Base-by-base conservation (phyloP, 2,888 invertebrate species). In the Blera fallax region DNA sequence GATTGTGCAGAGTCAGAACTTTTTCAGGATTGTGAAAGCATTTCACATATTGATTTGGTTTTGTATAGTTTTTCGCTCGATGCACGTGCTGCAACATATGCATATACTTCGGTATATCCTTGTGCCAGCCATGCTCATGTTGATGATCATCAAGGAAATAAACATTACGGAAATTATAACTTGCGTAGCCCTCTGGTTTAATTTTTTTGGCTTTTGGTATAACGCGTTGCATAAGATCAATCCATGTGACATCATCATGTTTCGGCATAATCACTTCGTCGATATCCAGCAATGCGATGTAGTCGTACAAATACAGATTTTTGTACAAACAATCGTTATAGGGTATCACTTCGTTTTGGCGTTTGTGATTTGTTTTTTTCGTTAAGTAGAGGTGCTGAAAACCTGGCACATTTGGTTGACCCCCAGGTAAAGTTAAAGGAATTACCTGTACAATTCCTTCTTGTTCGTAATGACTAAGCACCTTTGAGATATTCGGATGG, bases 281-380 rank as follows among this genome's bases (percentile, higher is more conserved):
- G 87, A 97, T 96, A 91, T 98, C 98, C 67, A 98, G 93, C 79
- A 98, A 93, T n/a, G 97, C 97, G 70, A 98, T 95, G 93, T 97
- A 97, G 87, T 96, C 95, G 92, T 98, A 98, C 87, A 95, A 94
- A 91, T 98, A 97, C 93, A 98, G 95, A 91, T 98, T 96, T 91
- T 97, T 96, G 93, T 98, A 98, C 70, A 98, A 94, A 90, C 98
- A 98, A 92, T 98, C 98, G 92, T 98, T 98, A 93, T 98, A 98
- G 10, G 98, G 98, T 89, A 98, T 97, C 81, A 98, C 94, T 92
- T 98, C 98, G 93, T 98, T 98, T 91, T 98, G 97, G 11, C 98
- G 94, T 92, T 98, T 98, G 93, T 98, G 97, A 89, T 97, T 98
- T 32, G 97, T 95, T 92, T 98, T 98, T 91, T 97, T 97, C 76